phyloP scores from a whole-genome alignment of 2,113 vertebrate species.

The Hassar affinis region DNA sequence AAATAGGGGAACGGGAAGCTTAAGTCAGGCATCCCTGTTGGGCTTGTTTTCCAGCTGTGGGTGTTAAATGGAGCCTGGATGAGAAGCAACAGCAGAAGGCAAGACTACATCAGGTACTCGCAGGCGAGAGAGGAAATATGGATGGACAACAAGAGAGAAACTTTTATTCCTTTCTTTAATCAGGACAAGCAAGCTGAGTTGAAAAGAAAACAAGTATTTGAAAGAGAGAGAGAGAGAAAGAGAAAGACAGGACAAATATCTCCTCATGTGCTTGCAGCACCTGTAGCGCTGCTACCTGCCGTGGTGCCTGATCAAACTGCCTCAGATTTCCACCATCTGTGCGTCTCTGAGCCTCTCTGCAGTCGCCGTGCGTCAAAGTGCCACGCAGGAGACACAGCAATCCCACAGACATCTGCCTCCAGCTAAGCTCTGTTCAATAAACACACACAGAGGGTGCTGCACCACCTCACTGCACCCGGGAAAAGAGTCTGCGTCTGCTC shows the following conservation, averaged over 20 bases:
- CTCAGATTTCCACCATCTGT: slow-evolving; percentile 51
- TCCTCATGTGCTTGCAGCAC: slow-evolving; percentile 21
- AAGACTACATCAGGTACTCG: neutral
- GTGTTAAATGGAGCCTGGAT: slow-evolving; percentile 25
- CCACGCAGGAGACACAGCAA: slow-evolving; percentile 35
- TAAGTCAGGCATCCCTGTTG: neutral
- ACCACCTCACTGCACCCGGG: slow-evolving; percentile 15
- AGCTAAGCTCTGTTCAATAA: slow-evolving; percentile 37
- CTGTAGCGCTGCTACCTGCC: slow-evolving; percentile 48
- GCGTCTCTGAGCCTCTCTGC: slow-evolving; percentile 33
- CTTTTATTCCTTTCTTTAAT: slow-evolving; percentile 21
- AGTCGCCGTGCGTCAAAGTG: slow-evolving; percentile 40
- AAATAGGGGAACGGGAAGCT: neutral
- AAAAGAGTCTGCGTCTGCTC: neutral
- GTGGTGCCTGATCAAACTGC: slow-evolving; percentile 42
- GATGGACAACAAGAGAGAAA: neutral
- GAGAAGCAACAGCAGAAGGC: slow-evolving; percentile 9
- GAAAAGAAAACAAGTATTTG: slow-evolving; percentile 10
- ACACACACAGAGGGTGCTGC: slow-evolving; percentile 36
- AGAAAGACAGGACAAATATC: neutral
- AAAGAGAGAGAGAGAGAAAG: neutral
- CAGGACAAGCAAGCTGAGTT: neutral
- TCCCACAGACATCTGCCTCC: slow-evolving; percentile 49
- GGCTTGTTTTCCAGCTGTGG: slow-evolving; percentile 15
- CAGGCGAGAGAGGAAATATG: neutral